Evolutionary conservation across 2,797 vertebrate genomes (phyloP), one percentile per base, ranked within the genome.

Genomic region (Geotrypetes seraphini): DNA sequence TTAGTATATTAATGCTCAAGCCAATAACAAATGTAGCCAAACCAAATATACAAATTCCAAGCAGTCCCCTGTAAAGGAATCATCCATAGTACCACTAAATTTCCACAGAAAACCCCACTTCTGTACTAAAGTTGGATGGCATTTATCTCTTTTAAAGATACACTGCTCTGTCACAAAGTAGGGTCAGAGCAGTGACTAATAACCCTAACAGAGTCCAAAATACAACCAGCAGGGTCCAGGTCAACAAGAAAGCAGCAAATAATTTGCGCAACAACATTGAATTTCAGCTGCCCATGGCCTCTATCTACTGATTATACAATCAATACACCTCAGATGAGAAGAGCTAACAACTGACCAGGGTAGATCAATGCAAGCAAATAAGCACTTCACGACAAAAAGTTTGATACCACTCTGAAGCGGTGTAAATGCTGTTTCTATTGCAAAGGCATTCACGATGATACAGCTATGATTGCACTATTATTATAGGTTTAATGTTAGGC

Each of bases 401-500:
- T 89, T 95, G 91, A 96, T 96, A 88, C 89, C 88, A 96, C 95
- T 92, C 83, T 79, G 83, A 84, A 80, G 85, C 80, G 32, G 71
- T 73, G 82, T 81, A 83, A 85, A 86, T 83, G 88, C 82, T 85
- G 84, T 87, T 87, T 88, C 81, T 71, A 83, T 85, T 85, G 79
- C 81, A 79, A 79, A 67, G 46, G 77, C 79, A 79, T 82, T 77
- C 82, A 88, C 86, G 89, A 91, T 90, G 92, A 92, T 93, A 95
- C 91, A 89, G 87, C 84, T 86, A 94, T 93, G 95, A 96, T 96
- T 95, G 91, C 86, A 84, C 78, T 88, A 87, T 96, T 98, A 97
- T 98, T 97, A 92, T 79, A 85, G 83, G 91, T 96, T 96, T 98
- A 98, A 98, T 96, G 92, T 95, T 94, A 88, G 91, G 92, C 91